Base-by-base conservation (phyloP, 2,888 invertebrate species). In the Hololepta plana region DNA sequence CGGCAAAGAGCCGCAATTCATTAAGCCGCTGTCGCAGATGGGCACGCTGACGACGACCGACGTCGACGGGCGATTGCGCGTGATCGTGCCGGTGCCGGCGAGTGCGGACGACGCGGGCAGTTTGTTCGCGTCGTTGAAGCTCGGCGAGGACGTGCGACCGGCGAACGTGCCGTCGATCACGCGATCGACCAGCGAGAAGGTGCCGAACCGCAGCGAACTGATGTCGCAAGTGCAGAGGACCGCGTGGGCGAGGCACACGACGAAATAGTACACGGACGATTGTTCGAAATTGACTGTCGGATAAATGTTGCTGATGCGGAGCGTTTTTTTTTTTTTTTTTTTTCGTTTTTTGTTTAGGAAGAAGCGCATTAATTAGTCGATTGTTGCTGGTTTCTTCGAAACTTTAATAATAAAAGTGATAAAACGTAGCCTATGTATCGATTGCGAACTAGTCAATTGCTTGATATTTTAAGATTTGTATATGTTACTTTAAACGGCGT, bases 191-290 rank as follows among this genome's bases (percentile, higher is more conserved):
- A 84, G 84, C 54, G 85, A 84, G 44, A 79, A 80, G 50, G 74
- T 84, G 32, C 81, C 84, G 4, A 76, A 82, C 46, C 67, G 81
- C 27, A 84, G 76, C 52, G 82, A 84, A 47, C 63, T 82, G 48
- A 80, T 84, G 79, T 71, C 72, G 12, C 77, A 82, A 40, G 69
- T 85, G 38, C 73, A 74, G 44, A 62, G 84, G 37, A 72, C 77
- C 4, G 70, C 74, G 34, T 85, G 84, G 84, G 81, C 82, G 11
- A 62, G 85, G 39, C 85, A 85, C 47, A 87, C 85, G 14, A 85
- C 84, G 15, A 85, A 84, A 56, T 84, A 54, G 58, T 15, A 26
- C 29, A 14, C 20, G 22, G 9, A n/a, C n/a, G n/a, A n/a, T n/a
- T n/a, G n/a, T n/a, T n/a, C n/a, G n/a, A n/a, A n/a, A n/a, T n/a